These are phyloP conservation scores for Leptogaster cylindrica DNA, from an alignment of 2,888 invertebrate species.

Conservation along the genomic window DNA sequence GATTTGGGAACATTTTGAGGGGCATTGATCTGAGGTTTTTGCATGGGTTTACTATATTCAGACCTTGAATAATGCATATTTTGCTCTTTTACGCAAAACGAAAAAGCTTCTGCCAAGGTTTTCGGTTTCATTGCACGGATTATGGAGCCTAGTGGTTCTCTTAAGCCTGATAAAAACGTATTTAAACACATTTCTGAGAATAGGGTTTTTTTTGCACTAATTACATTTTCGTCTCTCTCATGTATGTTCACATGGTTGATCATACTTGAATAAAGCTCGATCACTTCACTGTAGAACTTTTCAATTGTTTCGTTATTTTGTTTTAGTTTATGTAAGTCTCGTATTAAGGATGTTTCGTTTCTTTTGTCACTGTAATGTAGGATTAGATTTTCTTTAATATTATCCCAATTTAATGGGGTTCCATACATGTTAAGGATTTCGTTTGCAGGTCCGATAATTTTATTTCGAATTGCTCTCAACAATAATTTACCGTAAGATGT, in stretches of 20 bases:
- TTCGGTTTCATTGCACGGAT: constrained; percentile 44
- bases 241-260: constrained; percentile 1
- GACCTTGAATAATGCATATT: constrained; percentile 29
- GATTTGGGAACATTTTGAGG: too few relatives aligned
- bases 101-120: constrained; percentile 38
- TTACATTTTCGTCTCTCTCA: constrained; percentile 20
- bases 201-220: constrained; percentile 34
- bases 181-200: constrained; percentile 44
- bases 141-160: constrained; percentile 42
- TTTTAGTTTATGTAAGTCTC: neutral
- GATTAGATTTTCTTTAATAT: constrained; percentile 6
- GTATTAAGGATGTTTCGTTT: neutral
- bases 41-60: too few relatives aligned
- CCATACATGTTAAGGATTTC: constrained; percentile 48
- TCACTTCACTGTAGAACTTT: constrained; percentile 4
- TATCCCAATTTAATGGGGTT: constrained; percentile 24
- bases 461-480: constrained; percentile 47
- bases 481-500: constrained; percentile 43
- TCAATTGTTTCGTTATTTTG: neutral
- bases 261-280: constrained; percentile 2
- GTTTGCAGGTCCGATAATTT: constrained; percentile 48
- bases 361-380: constrained; percentile 9
- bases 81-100: constrained; percentile 42
- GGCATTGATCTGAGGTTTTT: too few relatives aligned
- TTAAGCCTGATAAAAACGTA: constrained; percentile 42